Conservation (phyloP, 2,113 vertebrate genomes). For the Paramisgurnus dabryanus region DNA sequence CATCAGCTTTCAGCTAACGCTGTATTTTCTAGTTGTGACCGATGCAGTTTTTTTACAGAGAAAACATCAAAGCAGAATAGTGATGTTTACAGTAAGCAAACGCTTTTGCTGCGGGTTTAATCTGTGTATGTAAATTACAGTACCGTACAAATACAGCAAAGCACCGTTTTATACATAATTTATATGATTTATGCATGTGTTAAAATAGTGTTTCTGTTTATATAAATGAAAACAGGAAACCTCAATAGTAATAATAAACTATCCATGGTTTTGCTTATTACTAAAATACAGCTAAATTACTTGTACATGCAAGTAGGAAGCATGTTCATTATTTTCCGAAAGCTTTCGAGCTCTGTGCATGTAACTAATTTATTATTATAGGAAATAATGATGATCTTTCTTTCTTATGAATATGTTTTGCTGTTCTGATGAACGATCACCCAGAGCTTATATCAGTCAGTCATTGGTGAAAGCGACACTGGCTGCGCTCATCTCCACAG, state of each 20-base stretch:
- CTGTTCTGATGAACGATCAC: slow-evolving; percentile 28
- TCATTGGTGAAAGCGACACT: slow-evolving; percentile 34
- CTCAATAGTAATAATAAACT: no score
- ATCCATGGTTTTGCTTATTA: neutral
- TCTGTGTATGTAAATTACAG: neutral
- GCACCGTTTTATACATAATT: no score
- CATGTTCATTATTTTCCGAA: no score
- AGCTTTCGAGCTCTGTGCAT: neutral
- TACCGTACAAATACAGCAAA: no score
- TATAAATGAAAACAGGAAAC: no score
- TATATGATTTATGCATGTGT: no score
- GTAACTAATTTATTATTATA: neutral
- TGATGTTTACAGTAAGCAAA: neutral
- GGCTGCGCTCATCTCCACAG: slow-evolving; percentile 44
- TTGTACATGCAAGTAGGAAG: no score
- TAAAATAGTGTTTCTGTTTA: no score
- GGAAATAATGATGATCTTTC: neutral
- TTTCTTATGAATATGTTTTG: slow-evolving; percentile 15
- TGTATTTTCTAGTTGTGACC: neutral
- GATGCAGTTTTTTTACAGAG: no score
- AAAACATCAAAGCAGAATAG: neutral
- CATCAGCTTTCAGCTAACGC: neutral
- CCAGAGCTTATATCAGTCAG: slow-evolving; percentile 37
- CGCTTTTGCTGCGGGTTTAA: neutral
- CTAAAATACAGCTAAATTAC: no score